Conservation (phyloP, 2,797 vertebrate species). For the Capromys pilorides region DNA sequence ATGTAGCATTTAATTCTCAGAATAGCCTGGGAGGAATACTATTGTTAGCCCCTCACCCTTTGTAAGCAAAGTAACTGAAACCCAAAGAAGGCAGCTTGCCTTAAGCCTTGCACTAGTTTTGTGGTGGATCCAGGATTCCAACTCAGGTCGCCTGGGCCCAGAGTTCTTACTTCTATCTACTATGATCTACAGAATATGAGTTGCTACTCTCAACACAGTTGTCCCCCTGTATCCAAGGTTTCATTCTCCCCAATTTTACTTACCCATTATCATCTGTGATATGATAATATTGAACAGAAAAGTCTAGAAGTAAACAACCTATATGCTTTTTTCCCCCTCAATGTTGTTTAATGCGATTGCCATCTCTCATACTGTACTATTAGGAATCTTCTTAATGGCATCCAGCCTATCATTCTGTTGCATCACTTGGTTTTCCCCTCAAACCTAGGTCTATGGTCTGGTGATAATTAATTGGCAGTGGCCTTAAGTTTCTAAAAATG, state of each 20-base stretch:
- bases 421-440: no score
- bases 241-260: neutral
- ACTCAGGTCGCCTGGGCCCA: neutral
- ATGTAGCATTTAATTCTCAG: neutral
- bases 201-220: fast-evolving
- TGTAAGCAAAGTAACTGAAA: neutral
- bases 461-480: no score
- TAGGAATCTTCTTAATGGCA: no score
- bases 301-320: neutral
- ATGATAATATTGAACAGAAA: neutral
- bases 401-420: no score
- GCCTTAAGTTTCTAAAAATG: no score
- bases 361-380: no score
- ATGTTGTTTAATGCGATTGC: no score
- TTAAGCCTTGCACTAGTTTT: neutral
- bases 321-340: neutral
- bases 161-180: neutral
- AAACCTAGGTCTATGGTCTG: no score
- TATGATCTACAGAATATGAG: fast-evolving
- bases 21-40: fast-evolving
- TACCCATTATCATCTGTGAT: neutral
- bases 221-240: neutral
- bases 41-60: neutral
- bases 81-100: neutral
- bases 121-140: neutral